Evolutionary conservation across 2,113 vertebrate species (phyloP).

Genomic region (Cheilinus undulatus): DNA sequence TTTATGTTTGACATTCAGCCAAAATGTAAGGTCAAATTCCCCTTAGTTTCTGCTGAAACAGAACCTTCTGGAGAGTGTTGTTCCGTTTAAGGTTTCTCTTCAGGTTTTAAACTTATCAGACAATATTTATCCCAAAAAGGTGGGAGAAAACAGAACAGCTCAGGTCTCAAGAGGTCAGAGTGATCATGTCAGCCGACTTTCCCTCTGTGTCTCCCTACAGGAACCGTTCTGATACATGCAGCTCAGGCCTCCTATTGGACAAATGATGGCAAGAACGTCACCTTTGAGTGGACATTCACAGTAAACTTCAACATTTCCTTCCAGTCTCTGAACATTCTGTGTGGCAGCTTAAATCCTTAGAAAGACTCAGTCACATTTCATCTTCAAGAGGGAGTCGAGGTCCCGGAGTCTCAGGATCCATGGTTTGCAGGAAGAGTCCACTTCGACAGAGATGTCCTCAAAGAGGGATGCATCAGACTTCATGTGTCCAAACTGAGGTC

Average conservation of each 20-base stretch:
- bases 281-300: slow-evolving; percentile 9
- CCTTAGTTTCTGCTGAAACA: too few species aligned
- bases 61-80: too few species aligned
- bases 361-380: not conserved
- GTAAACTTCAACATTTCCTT: fast-evolving
- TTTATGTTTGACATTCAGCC: too few species aligned
- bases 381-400: not conserved
- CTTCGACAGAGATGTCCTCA: not conserved
- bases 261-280: slow-evolving; percentile 27
- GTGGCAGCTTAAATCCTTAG: not conserved
- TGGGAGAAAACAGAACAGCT: too few species aligned
- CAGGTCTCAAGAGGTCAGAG: too few species aligned
- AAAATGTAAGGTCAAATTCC: too few species aligned
- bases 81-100: too few species aligned
- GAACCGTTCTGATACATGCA: not conserved
- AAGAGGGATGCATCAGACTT: not conserved
- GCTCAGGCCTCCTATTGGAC: not conserved
- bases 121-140: too few species aligned
- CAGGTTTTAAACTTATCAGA: too few species aligned
- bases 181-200: too few species aligned
- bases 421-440: slow-evolving; percentile 1
- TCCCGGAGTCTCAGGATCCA: not conserved
- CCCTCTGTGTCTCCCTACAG: not conserved
- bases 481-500: not conserved
- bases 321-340: fast-evolving